Percentiles rank a stretch among this genome's conserved stretches.
Evolutionary conservation across 1,140 invertebrate species (phyloP).

Genomic region (Linepithema humile): DNA sequence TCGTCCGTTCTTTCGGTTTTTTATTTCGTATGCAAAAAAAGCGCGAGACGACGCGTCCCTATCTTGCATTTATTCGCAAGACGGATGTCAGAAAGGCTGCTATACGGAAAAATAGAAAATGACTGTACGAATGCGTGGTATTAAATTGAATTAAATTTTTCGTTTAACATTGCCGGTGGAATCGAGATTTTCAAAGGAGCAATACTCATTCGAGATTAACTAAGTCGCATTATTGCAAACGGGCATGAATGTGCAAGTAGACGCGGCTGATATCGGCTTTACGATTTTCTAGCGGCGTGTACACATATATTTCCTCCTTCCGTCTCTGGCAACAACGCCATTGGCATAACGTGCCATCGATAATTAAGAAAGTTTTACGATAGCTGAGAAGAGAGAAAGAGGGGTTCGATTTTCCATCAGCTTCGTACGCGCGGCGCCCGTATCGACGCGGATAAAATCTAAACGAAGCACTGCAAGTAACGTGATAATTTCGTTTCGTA

Average conservation of each 20-base stretch:
- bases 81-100: no score
- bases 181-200: neutral
- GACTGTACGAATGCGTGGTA: no score
- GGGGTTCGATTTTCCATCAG: constrained; percentile 23
- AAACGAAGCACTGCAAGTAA: constrained; percentile 13
- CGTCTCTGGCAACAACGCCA: neutral
- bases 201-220: neutral
- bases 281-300: neutral
- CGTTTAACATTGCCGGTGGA: neutral
- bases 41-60: neutral
- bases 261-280: neutral
- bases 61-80: neutral
- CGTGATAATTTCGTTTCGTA: constrained; percentile 32
- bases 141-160: neutral
- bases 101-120: no score
- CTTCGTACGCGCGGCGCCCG: neutral
- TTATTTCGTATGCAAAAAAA: neutral
- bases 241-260: neutral
- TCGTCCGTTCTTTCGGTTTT: neutral
- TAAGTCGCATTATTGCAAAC: neutral
- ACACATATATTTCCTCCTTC: neutral
- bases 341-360: constrained; percentile 21
- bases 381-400: no score
- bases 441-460: constrained; percentile 11
- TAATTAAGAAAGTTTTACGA: constrained; percentile 66